Conservation (phyloP, 2,113 vertebrate species). For the Prunella fulvescens region DNA sequence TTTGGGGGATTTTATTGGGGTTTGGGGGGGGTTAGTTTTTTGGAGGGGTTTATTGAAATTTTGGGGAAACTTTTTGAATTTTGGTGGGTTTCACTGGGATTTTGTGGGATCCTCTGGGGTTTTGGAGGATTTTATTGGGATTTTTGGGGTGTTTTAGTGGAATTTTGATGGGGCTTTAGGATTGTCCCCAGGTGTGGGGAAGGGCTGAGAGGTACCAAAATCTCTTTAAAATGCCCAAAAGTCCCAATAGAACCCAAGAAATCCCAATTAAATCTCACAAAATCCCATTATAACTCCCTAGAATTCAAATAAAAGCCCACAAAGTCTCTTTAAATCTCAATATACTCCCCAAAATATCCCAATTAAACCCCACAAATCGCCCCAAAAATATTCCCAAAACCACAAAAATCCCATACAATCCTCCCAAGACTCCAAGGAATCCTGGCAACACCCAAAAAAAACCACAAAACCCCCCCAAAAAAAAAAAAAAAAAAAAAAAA, state of each 20-base stretch:
- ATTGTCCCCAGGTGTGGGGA: not conserved
- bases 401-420: not conserved
- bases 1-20: not conserved
- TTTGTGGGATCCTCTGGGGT: not conserved
- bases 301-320: not conserved
- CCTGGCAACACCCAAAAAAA: not conserved
- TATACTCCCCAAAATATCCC: too few species aligned
- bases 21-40: too few species aligned
- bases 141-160: not conserved
- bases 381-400: not conserved
- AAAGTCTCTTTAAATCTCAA: not conserved
- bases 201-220: not conserved
- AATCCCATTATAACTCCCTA: not conserved
- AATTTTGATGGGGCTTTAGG: too few species aligned
- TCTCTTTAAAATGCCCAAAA: not conserved
- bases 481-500: too few species aligned
- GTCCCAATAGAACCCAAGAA: not conserved
- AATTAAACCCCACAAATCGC: not conserved
- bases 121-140: not conserved
- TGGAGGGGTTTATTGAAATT: not conserved
- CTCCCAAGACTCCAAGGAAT: not conserved
- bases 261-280: not conserved
- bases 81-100: not conserved
- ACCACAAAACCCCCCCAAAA: not conserved
- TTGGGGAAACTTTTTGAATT: not conserved